Base-by-base conservation (phyloP, 2,113 vertebrate species). In the Tricholaema leucomelas region DNA sequence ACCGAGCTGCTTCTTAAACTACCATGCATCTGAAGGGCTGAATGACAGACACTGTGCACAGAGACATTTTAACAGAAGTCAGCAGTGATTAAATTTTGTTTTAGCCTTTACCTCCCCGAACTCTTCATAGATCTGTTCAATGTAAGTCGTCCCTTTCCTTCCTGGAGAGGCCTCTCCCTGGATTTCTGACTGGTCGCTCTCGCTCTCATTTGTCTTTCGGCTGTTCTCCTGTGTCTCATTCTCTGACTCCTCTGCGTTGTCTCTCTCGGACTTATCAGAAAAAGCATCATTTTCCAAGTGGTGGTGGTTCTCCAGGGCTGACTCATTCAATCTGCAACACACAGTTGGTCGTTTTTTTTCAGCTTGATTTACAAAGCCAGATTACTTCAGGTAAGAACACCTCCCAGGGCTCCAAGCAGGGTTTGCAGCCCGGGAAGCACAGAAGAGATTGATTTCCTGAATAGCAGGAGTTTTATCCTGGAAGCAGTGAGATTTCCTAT, bases 231-330 rank as follows among this genome's bases (percentile, higher is more conserved):
- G 98, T 9, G 94, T 95, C 33, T 98, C 97, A 0, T 96, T 96
- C 75, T 99, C 98, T 0, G 98, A 99, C 90, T 99, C 99, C 31
- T 99, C 98, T 0, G 98, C 56, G 10, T 96, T 98, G 84, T 99
- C 99, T n/a, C 98, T 97, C 96, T 99, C 99, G 0, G 98, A 99
- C 93, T 98, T 99, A 97, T 99, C 99, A 0, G 99, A 99, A 92
- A 98, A 98, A 31, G 97, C 98, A 4, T 99, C 99, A 0, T 98
- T 98, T 96, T 99, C 99, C 97, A 98, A 97, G 15, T 96, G 94
- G 56, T 97, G 95, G 85, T 98, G 98, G 93, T 97, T 98, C 81
- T 97, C 98, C 86, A 98, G 93, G 90, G 96, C 93, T 5, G 97
- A 96, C 59, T 99, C 98, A 58, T 98, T 98, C 97, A 99, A 95